Evolutionary conservation across 2,797 vertebrate species (phyloP), one percentile per base, ranked within the genome.

Genomic region (Sparidentex hasta): DNA sequence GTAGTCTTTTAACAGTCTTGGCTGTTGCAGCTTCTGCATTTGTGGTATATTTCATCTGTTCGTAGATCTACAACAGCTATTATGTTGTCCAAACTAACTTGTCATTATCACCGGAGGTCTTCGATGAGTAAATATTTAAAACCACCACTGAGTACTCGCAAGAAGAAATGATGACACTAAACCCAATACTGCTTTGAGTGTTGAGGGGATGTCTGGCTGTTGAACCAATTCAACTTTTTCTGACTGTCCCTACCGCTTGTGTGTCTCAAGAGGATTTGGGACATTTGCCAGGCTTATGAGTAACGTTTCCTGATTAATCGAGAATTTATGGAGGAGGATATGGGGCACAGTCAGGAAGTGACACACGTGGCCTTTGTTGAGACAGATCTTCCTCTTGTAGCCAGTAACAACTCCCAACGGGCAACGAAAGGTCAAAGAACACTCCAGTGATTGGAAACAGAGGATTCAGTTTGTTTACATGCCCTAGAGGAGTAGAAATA

Each of bases 321-420:
- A 69, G 83, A 23, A 59, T 83, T 79, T 67, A 74, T 78, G 69
- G 76, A 84, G 78, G 59, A 78, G 74, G 84, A 89, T 85, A 76
- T 76, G 73, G 56, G 58, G 73, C 81, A 80, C 2, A 14, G 74
- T 78, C 84, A 89, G 91, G 92, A 94, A 92, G 73, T 90, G 87
- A 88, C 86, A 89, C 65, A 78, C 70, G 82, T 87, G 84, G 71
- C 78, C 77, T 84, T 80, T 89, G 86, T 88, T 86, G 72, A 84
- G 80, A 87, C 89, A 81, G 81, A 78, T 87, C 90, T 86, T 93
- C 89, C 92, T 91, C 73, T 90, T 38, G 47, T 65, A 76, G 78
- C 61, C 46, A 74, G 65, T 50, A 73, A 75, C 58, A 25, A 56
- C 67, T 91, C 85, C 82, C 74, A 71, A 17, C 4, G 64, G 85